These are phyloP conservation scores for Anguilla anguilla DNA, from an alignment of 2,797 vertebrate genomes.

Conservation along the genomic window DNA sequence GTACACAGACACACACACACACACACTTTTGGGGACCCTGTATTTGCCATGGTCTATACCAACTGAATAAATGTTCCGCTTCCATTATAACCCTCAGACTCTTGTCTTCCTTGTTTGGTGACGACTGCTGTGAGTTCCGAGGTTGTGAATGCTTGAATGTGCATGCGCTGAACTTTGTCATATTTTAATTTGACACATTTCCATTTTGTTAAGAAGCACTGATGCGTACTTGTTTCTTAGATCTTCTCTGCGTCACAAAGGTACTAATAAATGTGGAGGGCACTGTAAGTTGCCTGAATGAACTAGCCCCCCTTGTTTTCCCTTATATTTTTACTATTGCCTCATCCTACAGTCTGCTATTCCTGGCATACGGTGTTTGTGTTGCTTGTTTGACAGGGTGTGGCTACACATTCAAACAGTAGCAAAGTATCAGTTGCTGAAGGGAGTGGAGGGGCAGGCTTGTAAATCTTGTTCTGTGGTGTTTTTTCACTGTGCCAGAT, in stretches of 20 bases:
- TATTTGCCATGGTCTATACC: slow-evolving; percentile 61
- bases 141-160: not conserved
- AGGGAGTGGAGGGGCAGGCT: not conserved
- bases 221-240: not conserved
- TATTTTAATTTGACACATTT: not conserved
- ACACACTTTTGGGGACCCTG: slow-evolving; percentile 46
- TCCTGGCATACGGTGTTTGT: not conserved
- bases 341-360: not conserved
- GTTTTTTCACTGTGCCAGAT: not conserved
- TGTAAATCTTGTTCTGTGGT: not conserved
- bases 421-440: not conserved
- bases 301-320: not conserved
- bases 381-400: not conserved
- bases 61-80: slow-evolving; percentile 69
- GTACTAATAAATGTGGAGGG: not conserved
- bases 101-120: not conserved
- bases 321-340: not conserved
- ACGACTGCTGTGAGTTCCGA: not conserved
- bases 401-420: not conserved
- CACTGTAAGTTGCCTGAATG: not conserved
- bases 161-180: not conserved
- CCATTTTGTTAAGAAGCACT: not conserved
- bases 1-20: not conserved
- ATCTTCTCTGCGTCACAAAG: not conserved
- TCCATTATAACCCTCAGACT: slow-evolving; percentile 41